A percentile compares a stretch with the other conserved stretches of the same genome.
Evolutionary conservation across 64 coral and sea anemone genomes (phyloP).

Genomic region (Pocillopora verrucosa): DNA sequence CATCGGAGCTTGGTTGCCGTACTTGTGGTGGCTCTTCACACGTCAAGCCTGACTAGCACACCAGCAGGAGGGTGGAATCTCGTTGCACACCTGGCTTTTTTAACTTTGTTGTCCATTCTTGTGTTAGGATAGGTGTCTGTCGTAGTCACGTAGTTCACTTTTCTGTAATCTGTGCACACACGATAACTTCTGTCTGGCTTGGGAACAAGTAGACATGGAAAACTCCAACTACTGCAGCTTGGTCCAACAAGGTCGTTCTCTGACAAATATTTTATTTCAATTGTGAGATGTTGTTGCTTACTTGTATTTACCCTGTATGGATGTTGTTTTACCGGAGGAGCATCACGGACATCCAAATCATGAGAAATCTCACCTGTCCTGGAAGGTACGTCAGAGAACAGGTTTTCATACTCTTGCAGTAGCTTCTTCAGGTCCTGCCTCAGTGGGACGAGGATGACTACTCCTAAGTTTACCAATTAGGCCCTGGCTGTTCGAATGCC

Average conservation of each 20-base stretch:
- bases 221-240: neutral
- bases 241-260: no score
- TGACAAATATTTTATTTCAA: no score
- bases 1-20: no score
- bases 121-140: slow-evolving; percentile 20
- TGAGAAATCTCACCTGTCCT: slow-evolving; percentile 29
- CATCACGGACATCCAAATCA: slow-evolving; percentile 45
- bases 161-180: slow-evolving; percentile 42
- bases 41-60: no score
- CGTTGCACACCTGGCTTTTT: neutral
- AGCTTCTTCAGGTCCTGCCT: slow-evolving; percentile 15
- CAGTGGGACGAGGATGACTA: neutral
- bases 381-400: slow-evolving; percentile 44
- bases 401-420: slow-evolving; percentile 8
- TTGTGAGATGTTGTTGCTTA: slow-evolving; percentile 14
- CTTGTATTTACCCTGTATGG: neutral
- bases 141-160: slow-evolving; percentile 26
- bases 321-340: neutral
- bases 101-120: slow-evolving; percentile 4
- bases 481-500: no score
- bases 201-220: neutral
- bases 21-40: no score
- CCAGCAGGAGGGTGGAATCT: no score
- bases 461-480: neutral
- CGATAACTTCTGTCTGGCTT: slow-evolving; percentile 23